phyloP scores from a whole-genome alignment of 2,113 vertebrate genomes.

The Chroicocephalus ridibundus region DNA sequence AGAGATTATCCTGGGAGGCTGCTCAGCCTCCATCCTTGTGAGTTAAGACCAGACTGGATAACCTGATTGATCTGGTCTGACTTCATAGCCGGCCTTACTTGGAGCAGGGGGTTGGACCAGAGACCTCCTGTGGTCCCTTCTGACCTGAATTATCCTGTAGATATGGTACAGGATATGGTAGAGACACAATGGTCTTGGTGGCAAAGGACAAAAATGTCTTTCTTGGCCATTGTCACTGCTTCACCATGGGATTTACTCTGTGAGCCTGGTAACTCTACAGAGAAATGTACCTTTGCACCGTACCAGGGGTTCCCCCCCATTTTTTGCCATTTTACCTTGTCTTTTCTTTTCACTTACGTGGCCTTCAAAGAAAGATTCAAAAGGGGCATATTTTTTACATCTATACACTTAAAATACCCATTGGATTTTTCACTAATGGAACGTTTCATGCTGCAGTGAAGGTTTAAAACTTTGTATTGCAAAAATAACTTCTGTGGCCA shows the following conservation, averaged over 20 bases:
- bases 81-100: not conserved
- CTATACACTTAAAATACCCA: not conserved
- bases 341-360: not conserved
- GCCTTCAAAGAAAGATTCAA: not conserved
- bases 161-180: not conserved
- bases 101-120: not conserved
- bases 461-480: not conserved
- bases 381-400: not conserved
- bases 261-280: not conserved
- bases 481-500: not conserved
- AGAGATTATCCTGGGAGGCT: not conserved
- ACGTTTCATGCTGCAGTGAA: not conserved
- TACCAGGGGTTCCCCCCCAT: fast-evolving
- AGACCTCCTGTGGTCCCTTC: not conserved
- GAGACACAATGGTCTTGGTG: not conserved
- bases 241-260: not conserved
- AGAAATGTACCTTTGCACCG: not conserved
- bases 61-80: not conserved
- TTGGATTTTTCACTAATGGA: not conserved
- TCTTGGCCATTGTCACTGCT: not conserved
- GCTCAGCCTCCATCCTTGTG: not conserved
- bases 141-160: not conserved
- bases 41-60: not conserved
- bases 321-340: not conserved
- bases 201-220: not conserved